Percentiles rank a stretch among this genome's conserved stretches.
Evolutionary conservation across 2,113 vertebrate genomes (phyloP).

Genomic region (Syngnathoides biaculeatus): DNA sequence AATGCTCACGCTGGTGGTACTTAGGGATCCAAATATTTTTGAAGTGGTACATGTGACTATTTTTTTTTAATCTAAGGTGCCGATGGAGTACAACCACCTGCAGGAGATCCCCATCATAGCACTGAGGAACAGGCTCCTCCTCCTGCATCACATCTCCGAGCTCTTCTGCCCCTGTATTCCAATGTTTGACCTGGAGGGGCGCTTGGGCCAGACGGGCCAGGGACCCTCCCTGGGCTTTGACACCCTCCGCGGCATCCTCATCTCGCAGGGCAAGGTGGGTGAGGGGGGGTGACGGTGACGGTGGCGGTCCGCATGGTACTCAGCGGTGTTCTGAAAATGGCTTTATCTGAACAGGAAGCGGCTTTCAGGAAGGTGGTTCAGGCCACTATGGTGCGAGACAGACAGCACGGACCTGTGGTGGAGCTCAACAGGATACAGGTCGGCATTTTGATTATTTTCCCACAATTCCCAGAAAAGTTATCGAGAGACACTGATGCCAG

Average conservation of each 20-base stretch:
- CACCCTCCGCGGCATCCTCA: conserved; percentile 90
- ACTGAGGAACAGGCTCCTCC: conserved; percentile 88
- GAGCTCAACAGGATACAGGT: conserved; percentile 98
- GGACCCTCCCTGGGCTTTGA: conserved; percentile 92
- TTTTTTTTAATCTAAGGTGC: conserved; percentile 76
- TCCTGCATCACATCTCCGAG: conserved; percentile 96
- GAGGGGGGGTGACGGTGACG: neutral
- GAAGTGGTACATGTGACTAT: neutral
- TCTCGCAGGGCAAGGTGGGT: conserved; percentile 95
- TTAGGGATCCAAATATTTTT: too few relatives aligned
- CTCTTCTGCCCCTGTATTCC: conserved; percentile 98
- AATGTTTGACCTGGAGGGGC: conserved; percentile 97
- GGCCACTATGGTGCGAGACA: conserved; percentile 96
- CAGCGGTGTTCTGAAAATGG: neutral
- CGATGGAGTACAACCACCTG: conserved; percentile 98
- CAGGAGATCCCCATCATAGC: conserved; percentile 90
- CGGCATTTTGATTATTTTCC: neutral
- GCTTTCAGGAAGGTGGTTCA: conserved; percentile 98
- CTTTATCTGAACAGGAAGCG: conserved; percentile 78
- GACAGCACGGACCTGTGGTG: conserved; percentile 94
- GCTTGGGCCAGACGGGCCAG: conserved; percentile 86
- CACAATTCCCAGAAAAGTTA: neutral
- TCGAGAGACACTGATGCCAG: too few relatives aligned
- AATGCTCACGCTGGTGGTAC: too few relatives aligned
- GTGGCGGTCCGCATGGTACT: neutral